Evolutionary conservation across 2,113 vertebrate species (phyloP), one percentile per base, ranked within the genome.

Genomic region (Tricholaema leucomelas): DNA sequence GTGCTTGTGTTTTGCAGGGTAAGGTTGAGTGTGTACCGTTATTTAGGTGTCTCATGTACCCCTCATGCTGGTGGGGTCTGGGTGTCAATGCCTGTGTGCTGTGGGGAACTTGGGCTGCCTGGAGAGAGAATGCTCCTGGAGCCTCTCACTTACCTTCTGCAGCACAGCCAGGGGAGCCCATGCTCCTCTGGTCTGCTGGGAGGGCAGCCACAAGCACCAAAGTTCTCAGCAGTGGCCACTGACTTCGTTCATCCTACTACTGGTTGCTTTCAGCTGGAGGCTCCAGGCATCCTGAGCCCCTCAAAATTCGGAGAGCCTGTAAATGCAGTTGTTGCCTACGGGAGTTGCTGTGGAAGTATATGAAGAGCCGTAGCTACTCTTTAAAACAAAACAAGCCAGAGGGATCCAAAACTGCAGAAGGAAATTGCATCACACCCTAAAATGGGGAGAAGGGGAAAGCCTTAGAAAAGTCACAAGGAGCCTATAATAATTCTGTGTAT

Each of bases 41-140:
- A 16, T 36, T 58, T 38, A 44, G 52, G 36, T 40, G 31, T 40
- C 28, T 52, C 4, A 1, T 2, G 5, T 60, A 27, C 46, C 35
- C 17, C 8, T 2, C 1, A 8, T 6, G 1, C 8, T 1, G 3
- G 20, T 31, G 8, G 30, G 38, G 14, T 9, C 46, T 0, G 0
- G 25, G 6, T 65, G 67, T 59, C 31, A 72, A 48, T 15, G 54
- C 18, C 38, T 24, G 2, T 4, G 7, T 75, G 36, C 79, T 25
- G 35, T 20, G 14, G 21, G 46, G 38, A 50, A 0, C 14, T 15
- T 10, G 66, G 24, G 58, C 28, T 91, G 10, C 36, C 35, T 59
- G 54, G 24, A 14, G 19, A 1, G 11, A 24, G 12, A 7, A 11
- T 36, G 11, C 5, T 46, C 1, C 0, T 40, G 24, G 44, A 13